A percentile compares a stretch with the other conserved stretches of the same genome.
phyloP scores from a whole-genome alignment of 2,113 vertebrate genomes.

The Xiphophorus maculatus region DNA sequence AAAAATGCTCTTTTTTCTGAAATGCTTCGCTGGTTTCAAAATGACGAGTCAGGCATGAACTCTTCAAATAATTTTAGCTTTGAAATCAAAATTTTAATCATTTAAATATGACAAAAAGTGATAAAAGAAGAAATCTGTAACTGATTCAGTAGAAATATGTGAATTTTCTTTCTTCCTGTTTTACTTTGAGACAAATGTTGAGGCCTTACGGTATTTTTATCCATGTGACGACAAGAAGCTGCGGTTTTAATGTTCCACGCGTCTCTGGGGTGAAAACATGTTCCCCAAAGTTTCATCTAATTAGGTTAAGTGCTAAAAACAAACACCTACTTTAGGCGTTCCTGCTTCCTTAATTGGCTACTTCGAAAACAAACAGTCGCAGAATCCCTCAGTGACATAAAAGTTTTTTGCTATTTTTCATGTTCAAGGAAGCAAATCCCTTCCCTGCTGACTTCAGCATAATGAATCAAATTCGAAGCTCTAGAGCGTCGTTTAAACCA shows the following conservation, averaged over 20 bases:
- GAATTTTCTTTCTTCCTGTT: background rate
- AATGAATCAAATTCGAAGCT: conserved; percentile 21
- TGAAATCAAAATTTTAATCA: too few species aligned
- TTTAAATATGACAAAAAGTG: too few species aligned
- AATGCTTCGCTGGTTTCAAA: too few species aligned
- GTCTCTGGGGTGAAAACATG: background rate
- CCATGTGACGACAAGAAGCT: background rate
- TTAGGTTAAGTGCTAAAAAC: conserved; percentile 33
- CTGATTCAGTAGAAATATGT: background rate
- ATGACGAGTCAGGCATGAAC: background rate
- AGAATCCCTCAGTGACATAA: conserved; percentile 10
- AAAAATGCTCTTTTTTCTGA: too few species aligned
- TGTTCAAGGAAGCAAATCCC: background rate
- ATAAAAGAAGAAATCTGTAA: too few species aligned
- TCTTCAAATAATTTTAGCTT: too few species aligned
- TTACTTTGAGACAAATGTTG: background rate
- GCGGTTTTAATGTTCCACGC: background rate
- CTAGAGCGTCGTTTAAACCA: background rate
- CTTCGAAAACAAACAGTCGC: conserved; percentile 40
- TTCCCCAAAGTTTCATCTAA: conserved; percentile 36
- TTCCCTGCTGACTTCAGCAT: conserved; percentile 15
- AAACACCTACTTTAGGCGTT: conserved; percentile 27
- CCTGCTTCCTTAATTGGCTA: conserved; percentile 39
- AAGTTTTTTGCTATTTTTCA: conserved; percentile 5
- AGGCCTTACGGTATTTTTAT: background rate